phyloP scores from a whole-genome alignment of 1,140 invertebrate genomes.

The Ylistrum balloti region DNA sequence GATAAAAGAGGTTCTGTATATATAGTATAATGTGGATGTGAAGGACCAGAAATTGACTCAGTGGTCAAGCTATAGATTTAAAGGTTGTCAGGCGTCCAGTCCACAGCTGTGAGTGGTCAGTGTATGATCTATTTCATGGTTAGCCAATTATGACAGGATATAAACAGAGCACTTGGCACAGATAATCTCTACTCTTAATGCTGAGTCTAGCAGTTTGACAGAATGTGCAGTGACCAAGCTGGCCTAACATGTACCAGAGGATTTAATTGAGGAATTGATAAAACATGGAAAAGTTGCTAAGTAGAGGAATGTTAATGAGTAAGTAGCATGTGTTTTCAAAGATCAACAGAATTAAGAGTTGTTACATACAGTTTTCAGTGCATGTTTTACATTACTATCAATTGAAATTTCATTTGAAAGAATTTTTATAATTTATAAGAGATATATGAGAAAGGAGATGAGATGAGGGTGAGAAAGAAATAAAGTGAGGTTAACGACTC shows the following conservation, averaged over 20 bases:
- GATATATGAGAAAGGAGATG: no score
- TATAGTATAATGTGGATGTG: background rate
- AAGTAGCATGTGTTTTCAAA: no score
- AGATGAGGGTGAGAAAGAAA: no score
- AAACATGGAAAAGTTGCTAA: background rate
- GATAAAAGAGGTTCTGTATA: background rate
- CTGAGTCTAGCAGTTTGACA: background rate
- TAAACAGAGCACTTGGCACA: background rate
- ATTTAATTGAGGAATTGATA: background rate
- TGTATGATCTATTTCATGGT: background rate
- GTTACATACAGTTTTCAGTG: no score
- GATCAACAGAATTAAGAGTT: no score
- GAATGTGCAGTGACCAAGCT: background rate
- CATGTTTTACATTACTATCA: no score
- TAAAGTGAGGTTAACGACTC: no score
- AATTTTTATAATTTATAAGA: no score
- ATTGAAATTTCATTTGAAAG: no score
- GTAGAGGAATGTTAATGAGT: no score
- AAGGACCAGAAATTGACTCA: background rate
- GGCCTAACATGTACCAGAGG: background rate
- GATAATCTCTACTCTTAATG: background rate
- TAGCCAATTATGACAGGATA: background rate
- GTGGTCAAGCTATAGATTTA: background rate
- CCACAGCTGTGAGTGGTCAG: slow-evolving; percentile 9
- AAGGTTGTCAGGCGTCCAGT: background rate